Evolutionary conservation across 2,888 invertebrate species (phyloP), one percentile per base, ranked within the genome.

Genomic region (Rhingia campestris): DNA sequence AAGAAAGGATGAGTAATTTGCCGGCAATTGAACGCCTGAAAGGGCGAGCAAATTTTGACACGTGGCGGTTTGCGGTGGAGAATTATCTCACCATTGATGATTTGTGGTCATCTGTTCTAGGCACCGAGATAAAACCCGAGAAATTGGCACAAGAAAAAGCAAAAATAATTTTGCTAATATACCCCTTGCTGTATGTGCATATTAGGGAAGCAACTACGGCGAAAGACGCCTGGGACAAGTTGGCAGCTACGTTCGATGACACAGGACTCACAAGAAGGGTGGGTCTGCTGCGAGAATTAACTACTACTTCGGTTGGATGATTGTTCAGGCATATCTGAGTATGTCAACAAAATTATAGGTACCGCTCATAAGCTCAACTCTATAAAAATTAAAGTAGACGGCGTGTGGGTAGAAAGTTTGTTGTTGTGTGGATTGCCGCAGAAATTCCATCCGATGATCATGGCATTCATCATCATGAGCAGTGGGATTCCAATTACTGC

Each of bases 271-370:
- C 54, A 6, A 54, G 54, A 10, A 54, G 12, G 37, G 14, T 54
- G 35, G 35, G 14, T n/a, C n/a, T 53, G n/a, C n/a, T 53, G 53
- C 32, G 33, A 7, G 53, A 53, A 2, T 14, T 53, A 0, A 53
- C 53, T 33, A 32, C 53, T 53, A 53, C 33, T 53, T n/a, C 53
- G 53, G n/a, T 33, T 33, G n/a, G 53, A 53, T 33, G 53, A 53
- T 6, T 33, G 53, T 53, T 53, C 33, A 2, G 32, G 33, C 3
- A 53, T 53, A 0, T 6, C 53, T 2, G 53, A 53, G 12, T 53
- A 53, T n/a, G 43, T 43, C n/a, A n/a, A n/a, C n/a, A n/a, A n/a
- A n/a, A n/a, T n/a, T n/a, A n/a, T n/a, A n/a, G n/a, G n/a, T n/a
- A n/a, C n/a, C n/a, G n/a, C n/a, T n/a, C n/a, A n/a, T n/a, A n/a